phyloP scores from a whole-genome alignment of 2,797 vertebrate genomes.

The Hippopotamyrus pictus region DNA sequence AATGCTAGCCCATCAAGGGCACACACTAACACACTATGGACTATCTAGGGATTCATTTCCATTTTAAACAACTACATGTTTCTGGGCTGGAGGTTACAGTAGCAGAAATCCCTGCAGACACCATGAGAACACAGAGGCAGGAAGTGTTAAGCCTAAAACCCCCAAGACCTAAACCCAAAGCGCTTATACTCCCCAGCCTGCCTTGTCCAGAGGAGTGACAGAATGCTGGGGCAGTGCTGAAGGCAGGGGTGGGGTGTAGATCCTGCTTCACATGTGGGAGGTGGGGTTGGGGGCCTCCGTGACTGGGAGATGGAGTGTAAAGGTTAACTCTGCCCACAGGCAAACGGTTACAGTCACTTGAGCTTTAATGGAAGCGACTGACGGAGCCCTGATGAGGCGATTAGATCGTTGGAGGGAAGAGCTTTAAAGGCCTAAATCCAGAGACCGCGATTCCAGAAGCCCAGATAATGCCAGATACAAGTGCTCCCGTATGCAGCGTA shows the following conservation, averaged over 20 bases:
- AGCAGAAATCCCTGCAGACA: background rate
- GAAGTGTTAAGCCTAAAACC: background rate
- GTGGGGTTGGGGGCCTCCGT: background rate
- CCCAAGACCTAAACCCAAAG: background rate
- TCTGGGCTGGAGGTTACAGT: background rate
- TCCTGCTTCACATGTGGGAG: background rate
- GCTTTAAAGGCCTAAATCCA: slow-evolving; percentile 17
- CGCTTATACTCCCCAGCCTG: background rate
- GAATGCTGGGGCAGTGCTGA: background rate
- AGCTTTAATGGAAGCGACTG: slow-evolving; percentile 4
- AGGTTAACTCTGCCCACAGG: slow-evolving; percentile 17
- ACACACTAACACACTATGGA: background rate
- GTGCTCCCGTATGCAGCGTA: background rate
- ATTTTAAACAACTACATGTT: background rate
- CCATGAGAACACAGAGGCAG: background rate
- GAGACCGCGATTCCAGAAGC: background rate
- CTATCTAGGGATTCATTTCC: background rate
- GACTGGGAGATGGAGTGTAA: background rate
- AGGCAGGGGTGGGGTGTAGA: background rate
- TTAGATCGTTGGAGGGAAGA: slow-evolving; percentile 6
- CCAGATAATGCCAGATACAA: background rate
- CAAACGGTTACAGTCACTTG: slow-evolving; percentile 17
- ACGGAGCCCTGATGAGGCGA: slow-evolving; percentile 5
- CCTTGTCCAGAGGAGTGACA: background rate
- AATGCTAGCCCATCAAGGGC: background rate